Evolutionary conservation across 2,888 invertebrate genomes (phyloP), one percentile per base, ranked within the genome.

Genomic region (Frankliniella fusca): DNA sequence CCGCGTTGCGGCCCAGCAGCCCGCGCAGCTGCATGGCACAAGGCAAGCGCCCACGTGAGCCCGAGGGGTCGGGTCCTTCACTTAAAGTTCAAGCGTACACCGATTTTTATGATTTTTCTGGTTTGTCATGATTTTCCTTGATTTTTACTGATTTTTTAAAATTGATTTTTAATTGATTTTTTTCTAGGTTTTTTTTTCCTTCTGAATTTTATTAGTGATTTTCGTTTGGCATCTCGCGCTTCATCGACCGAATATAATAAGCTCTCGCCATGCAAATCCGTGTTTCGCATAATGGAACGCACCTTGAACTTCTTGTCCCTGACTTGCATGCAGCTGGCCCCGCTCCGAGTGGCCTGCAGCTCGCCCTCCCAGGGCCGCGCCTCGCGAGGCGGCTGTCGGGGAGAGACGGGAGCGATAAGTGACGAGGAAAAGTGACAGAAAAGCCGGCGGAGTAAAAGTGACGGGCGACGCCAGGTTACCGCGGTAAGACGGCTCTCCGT

Each of bases 251-350:
- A n/a, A 38, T 38, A 38, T 2, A 38, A 38, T 38, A 38, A 38
- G n/a, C n/a, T 38, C 54, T 15, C 18, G 54, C 54, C 54, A 8
- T 18, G n/a, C 8, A 54, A 54, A 54, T 18, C 18, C 1, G 38
- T n/a, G n/a, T 2, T 8, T 20, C 18, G 0, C 54, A 54, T 54
- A 0, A 54, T 20, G 12, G 15, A 23, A 23, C 70, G 23, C 27
- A 76, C 70, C 70, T 76, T 76, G 70, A 76, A 76, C 70, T 76
- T 76, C 23, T 8, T 76, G 70, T 76, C 70, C 27, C 10, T 76
- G 70, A 76, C 48, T 50, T 81, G 81, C 50, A 23, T 48, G 50
- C 81, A 81, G 50, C 11, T 61, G 9, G 81, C 20, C 23, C 81
- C 81, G 23, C 50, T 54, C 28, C 50, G n/a, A 23, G 50, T 50